Conservation (phyloP, 2,797 vertebrate species). For the Phrynocephalus vlangalii region DNA sequence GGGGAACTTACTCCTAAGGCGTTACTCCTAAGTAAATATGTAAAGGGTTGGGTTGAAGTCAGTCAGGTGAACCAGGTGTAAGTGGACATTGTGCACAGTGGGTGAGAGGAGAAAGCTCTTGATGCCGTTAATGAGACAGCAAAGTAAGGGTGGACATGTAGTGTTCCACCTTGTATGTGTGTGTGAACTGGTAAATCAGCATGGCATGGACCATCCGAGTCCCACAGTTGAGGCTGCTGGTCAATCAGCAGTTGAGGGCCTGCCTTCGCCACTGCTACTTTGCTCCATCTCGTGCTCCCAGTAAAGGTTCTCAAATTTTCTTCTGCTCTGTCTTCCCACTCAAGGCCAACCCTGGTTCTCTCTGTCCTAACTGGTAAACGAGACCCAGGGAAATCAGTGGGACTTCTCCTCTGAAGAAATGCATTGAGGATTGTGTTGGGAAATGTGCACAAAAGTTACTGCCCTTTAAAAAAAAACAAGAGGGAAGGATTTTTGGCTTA, state of each 20-base stretch:
- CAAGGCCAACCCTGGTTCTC: too few relatives aligned
- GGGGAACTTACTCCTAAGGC: too few relatives aligned
- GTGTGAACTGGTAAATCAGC: not conserved
- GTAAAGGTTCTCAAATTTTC: too few relatives aligned
- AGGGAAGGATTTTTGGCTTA: constrained; percentile 14
- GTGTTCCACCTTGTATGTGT: not conserved
- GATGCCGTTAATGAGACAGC: not conserved
- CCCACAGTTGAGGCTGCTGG: not conserved
- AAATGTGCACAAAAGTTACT: not conserved
- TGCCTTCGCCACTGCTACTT: not conserved
- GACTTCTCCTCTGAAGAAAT: not conserved
- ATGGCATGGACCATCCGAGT: not conserved
- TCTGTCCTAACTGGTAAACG: not conserved
- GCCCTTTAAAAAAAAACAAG: not conserved
- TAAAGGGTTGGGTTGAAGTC: not conserved
- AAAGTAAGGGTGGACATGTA: not conserved
- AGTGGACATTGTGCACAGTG: not conserved
- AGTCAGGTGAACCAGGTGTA: not conserved
- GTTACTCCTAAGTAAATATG: not conserved
- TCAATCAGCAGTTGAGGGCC: not conserved
- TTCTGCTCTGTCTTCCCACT: not conserved
- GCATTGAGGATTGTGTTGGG: not conserved
- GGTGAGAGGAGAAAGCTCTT: too few relatives aligned
- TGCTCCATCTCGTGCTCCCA: not conserved
- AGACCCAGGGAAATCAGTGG: not conserved